phyloP scores from a whole-genome alignment of 2,113 vertebrate species.

The Entomyzon cyanotis region DNA sequence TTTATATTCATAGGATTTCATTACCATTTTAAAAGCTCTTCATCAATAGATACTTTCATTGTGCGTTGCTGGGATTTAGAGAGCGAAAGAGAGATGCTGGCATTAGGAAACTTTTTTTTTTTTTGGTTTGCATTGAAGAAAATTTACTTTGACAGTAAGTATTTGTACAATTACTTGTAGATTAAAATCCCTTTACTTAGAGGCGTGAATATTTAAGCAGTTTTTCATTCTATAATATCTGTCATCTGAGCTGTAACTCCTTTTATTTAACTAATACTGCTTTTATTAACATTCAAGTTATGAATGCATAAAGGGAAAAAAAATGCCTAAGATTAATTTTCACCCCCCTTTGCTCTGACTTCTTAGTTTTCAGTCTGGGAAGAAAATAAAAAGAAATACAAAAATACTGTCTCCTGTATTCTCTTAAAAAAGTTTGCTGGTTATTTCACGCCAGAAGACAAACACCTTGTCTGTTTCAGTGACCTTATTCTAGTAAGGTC shows the following conservation, averaged over 20 bases:
- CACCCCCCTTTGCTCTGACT: neutral
- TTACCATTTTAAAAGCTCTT: neutral
- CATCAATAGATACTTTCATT: neutral
- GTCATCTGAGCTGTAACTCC: neutral
- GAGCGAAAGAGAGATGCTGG: neutral
- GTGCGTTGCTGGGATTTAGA: neutral
- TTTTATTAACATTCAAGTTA: neutral
- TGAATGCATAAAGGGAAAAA: neutral
- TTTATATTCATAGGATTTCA: rapidly evolving
- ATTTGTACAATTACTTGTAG: neutral
- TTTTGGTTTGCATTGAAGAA: neutral
- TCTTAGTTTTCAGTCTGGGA: neutral
- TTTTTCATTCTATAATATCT: neutral
- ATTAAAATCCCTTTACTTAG: neutral
- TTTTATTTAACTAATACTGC: neutral
- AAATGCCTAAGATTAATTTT: neutral
- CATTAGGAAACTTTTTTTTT: neutral
- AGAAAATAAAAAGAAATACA: neutral
- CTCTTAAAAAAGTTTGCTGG: neutral
- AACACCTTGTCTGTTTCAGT: neutral
- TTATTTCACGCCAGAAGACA: neutral
- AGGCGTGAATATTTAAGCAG: neutral
- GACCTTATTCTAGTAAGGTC: neutral
- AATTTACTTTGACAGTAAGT: neutral
- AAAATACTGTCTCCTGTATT: neutral